Conservation (phyloP, 2,113 vertebrate genomes). For the Anser brachyrhynchus region DNA sequence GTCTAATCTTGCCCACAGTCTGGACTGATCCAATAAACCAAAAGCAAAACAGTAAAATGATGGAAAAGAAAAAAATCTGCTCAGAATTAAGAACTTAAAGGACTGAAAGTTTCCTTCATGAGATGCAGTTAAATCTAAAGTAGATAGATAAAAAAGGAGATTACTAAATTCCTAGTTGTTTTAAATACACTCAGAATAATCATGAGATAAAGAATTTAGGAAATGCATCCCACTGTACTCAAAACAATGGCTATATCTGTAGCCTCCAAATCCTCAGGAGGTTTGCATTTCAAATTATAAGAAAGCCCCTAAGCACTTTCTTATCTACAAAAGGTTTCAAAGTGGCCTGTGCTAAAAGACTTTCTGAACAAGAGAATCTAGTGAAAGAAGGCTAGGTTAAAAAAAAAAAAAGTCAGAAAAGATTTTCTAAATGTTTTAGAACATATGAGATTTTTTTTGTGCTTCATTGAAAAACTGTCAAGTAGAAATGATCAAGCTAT, state of each 20-base stretch:
- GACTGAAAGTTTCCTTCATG: background rate
- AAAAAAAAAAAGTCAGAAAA: background rate
- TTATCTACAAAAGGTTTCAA: background rate
- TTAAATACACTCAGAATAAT: background rate
- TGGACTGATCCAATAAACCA: background rate
- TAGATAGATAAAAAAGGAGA: background rate
- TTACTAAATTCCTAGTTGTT: background rate
- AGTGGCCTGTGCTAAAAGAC: background rate
- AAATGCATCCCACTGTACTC: background rate
- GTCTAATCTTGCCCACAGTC: background rate
- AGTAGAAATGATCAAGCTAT: background rate
- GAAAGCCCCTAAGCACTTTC: background rate
- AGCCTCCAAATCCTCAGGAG: background rate
- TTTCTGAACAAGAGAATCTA: background rate
- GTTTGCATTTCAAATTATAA: background rate
- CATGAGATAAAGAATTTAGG: background rate
- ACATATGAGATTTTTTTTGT: background rate
- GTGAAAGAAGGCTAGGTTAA: background rate
- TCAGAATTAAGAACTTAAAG: background rate
- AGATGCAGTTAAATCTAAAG: background rate
- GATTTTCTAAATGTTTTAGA: background rate
- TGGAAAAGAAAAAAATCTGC: background rate
- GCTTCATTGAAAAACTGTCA: background rate
- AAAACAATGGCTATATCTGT: background rate
- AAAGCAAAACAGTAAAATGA: background rate